A percentile compares a stretch with the other conserved stretches of the same genome.
Conservation (phyloP, 2,797 vertebrate genomes). For the Telmatherina bonti region DNA sequence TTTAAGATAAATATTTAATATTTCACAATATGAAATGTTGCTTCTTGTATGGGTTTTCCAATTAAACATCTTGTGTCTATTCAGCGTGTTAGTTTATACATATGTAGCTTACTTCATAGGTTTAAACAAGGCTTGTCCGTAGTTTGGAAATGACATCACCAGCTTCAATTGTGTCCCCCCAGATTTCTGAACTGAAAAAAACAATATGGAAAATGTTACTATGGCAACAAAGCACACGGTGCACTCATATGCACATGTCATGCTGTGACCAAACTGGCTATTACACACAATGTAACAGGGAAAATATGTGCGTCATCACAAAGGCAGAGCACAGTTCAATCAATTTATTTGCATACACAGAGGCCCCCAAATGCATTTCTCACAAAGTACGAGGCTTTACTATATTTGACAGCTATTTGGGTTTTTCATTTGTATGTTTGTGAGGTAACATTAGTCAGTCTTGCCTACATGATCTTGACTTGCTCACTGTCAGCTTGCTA, state of each 20-base stretch:
- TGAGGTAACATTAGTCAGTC: neutral
- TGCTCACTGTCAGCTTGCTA: conserved; percentile 65
- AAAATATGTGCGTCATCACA: conserved; percentile 24
- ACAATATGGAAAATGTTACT: conserved; percentile 44
- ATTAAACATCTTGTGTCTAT: neutral
- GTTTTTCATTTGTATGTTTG: neutral
- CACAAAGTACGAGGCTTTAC: neutral
- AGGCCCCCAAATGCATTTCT: neutral
- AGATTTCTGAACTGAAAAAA: conserved; percentile 86
- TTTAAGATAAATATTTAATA: neutral
- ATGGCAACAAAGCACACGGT: conserved; percentile 52
- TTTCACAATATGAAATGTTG: neutral
- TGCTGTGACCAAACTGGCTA: conserved; percentile 13
- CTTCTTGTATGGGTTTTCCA: neutral
- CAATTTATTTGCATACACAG: neutral
- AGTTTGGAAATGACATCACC: conserved; percentile 85
- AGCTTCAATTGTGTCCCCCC: conserved; percentile 88
- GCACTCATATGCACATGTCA: neutral
- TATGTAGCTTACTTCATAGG: conserved; percentile 85
- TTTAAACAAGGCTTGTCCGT: conserved; percentile 87
- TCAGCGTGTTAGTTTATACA: neutral
- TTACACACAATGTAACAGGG: neutral
- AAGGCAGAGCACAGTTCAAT: neutral
- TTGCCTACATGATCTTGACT: conserved; percentile 75
- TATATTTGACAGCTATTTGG: neutral